Percentiles rank a stretch among this genome's conserved stretches.
These are phyloP conservation scores for Caenorhabditis latens DNA, from an alignment of 1,140 invertebrate genomes.

Conservation along the genomic window DNA sequence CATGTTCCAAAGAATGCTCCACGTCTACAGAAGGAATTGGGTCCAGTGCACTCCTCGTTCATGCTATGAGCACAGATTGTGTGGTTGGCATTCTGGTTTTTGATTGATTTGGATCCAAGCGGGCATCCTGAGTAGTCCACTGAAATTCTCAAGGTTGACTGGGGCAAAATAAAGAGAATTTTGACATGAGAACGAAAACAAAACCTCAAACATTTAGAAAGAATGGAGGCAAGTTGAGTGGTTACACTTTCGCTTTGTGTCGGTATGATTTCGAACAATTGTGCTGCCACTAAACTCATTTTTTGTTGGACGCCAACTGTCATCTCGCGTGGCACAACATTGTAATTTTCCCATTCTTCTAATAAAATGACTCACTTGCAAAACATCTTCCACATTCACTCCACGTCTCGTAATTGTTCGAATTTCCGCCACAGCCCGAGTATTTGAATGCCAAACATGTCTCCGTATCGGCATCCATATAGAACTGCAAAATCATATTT, in stretches of 20 bases:
- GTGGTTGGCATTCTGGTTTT: constrained; percentile 12
- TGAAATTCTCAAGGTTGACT: neutral
- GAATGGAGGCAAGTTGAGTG: neutral
- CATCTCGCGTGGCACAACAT: neutral
- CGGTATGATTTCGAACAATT: neutral
- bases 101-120: neutral
- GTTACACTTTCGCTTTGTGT: neutral
- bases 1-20: neutral
- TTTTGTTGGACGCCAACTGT: constrained; percentile 45
- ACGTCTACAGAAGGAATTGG: neutral
- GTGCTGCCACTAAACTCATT: constrained; percentile 4
- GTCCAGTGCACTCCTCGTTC: constrained; percentile 23
- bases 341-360: neutral
- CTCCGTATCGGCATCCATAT: constrained; percentile 56
- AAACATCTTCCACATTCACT: constrained; percentile 34
- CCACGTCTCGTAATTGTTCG: constrained; percentile 47
- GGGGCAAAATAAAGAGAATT: neutral
- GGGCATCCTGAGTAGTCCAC: constrained; percentile 19
- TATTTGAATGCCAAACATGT: constrained; percentile 63
- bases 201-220: neutral
- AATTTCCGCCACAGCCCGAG: constrained; percentile 61
- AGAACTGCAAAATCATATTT: constrained; percentile 29
- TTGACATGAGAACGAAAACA: neutral
- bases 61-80: neutral
- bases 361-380: constrained; percentile 27